A percentile compares a stretch with the other conserved stretches of the same genome.
Conservation (phyloP, 1,140 invertebrate species). For the Hylaeus anthracinus region DNA sequence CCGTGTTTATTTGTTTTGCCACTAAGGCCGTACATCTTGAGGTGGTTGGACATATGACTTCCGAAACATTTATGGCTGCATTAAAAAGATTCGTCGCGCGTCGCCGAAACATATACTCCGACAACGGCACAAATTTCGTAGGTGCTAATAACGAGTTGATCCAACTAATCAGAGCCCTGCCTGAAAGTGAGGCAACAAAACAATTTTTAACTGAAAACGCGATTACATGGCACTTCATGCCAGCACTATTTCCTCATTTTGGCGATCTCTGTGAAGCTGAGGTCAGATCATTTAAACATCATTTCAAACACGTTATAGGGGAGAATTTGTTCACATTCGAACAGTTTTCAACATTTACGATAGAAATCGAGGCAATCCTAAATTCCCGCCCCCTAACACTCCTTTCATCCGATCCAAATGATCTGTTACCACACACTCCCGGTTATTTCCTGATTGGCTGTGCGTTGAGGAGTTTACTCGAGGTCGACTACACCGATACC, state of each 20-base stretch:
- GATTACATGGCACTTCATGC: constrained; percentile 66
- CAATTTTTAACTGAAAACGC: neutral
- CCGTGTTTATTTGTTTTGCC: neutral
- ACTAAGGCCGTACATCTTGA: constrained; percentile 7
- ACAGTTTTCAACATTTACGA: constrained; percentile 47
- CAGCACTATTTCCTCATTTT: constrained; percentile 56
- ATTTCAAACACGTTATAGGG: neutral
- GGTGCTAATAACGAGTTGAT: constrained; percentile 45
- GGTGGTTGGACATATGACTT: neutral
- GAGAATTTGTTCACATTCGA: constrained; percentile 45
- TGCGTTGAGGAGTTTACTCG: neutral
- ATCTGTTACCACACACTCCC: neutral
- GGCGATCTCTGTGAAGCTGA: constrained; percentile 67
- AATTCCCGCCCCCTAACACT: constrained; percentile 57
- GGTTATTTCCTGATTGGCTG: constrained; percentile 9
- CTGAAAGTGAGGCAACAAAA: neutral
- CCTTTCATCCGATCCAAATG: constrained; percentile 46
- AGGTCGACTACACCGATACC: neutral
- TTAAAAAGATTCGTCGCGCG: constrained; percentile 69
- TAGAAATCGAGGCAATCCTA: constrained; percentile 51
- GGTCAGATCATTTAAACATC: constrained; percentile 49
- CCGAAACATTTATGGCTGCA: constrained; percentile 58
- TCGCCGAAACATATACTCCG: constrained; percentile 60
- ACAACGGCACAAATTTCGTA: constrained; percentile 75
- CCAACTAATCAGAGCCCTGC: too few relatives aligned